Conservation (phyloP, 2,797 vertebrate genomes). For the Xyrichtys novacula region DNA sequence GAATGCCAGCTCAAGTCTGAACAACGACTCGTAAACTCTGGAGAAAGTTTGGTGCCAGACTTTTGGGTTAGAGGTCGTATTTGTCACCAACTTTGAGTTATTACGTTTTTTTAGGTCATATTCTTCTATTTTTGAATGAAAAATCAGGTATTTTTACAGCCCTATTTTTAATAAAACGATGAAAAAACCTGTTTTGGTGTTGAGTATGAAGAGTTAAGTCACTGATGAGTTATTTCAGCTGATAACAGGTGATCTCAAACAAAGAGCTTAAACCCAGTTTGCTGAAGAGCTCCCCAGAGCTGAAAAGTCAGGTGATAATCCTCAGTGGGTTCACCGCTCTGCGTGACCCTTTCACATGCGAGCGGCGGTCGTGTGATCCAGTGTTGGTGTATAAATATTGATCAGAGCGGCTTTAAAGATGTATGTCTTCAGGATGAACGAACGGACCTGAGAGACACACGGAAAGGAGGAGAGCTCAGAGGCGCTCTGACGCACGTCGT, state of each 20-base stretch:
- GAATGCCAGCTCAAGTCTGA: no score
- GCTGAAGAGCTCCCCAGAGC: not conserved
- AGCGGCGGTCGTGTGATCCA: not conserved
- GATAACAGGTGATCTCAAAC: no score
- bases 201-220: not conserved
- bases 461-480: no score
- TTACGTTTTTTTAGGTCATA: no score
- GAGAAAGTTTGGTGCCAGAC: no score
- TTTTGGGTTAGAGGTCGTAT: no score
- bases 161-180: no score
- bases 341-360: slow-evolving; percentile 6
- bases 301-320: not conserved
- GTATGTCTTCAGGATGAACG: not conserved
- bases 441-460: not conserved
- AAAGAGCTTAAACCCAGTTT: slow-evolving; percentile 4
- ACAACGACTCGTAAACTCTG: no score
- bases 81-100: no score
- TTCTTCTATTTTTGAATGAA: no score
- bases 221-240: not conserved
- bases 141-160: no score
- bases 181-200: not conserved
- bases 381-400: slow-evolving; percentile 11
- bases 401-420: slow-evolving; percentile 14
- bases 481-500: no score
- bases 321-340: not conserved